Evolutionary conservation across 2,113 vertebrate genomes (phyloP), one percentile per base, ranked within the genome.

Genomic region (Chaetura pelagica): DNA sequence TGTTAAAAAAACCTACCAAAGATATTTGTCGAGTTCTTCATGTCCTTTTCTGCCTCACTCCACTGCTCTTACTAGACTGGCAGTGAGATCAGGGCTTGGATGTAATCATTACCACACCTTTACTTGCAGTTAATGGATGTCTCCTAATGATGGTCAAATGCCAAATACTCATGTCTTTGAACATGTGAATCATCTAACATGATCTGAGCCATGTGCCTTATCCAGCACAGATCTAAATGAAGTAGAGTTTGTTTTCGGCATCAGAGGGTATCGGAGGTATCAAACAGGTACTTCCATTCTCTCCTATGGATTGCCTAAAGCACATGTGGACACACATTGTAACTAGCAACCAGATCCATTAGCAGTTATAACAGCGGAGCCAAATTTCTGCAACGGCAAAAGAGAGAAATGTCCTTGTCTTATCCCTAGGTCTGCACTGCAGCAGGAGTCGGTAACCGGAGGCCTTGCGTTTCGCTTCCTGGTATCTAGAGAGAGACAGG

Each of bases 291-390:
- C 24, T 34, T 93, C 27, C 42, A 10, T 80, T 71, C 68, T 86
- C 46, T 77, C 15, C 61, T 76, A 3, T 23, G 57, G 58, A 35
- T 55, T 66, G 54, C 35, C 15, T 75, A 26, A 80, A 86, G 4
- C 35, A 49, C 27, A 15, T 1, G 0, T 32, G 63, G 49, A 18
- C 14, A 15, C 26, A 30, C 18, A 24, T 13, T 0, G 1, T 27
- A 58, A 52, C 48, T 26, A 66, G 69, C 35, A 81, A 54, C 9
- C 14, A 42, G 7, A 48, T 44, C 44, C 69, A 49, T 29, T 21
- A 4, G 29, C 54, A 68, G 23, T 46, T 61, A 3, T 2, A 77
- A 48, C 38, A 61, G 51, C 59, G 29, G 12, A 64, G 20, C 49
- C 15, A n/a, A 78, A 85, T 80, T 58, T 76, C 71, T 69, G 15